Evolutionary conservation across 2,888 invertebrate genomes (phyloP), one percentile per base, ranked within the genome.

Genomic region (Hipparchia sbordonii): DNA sequence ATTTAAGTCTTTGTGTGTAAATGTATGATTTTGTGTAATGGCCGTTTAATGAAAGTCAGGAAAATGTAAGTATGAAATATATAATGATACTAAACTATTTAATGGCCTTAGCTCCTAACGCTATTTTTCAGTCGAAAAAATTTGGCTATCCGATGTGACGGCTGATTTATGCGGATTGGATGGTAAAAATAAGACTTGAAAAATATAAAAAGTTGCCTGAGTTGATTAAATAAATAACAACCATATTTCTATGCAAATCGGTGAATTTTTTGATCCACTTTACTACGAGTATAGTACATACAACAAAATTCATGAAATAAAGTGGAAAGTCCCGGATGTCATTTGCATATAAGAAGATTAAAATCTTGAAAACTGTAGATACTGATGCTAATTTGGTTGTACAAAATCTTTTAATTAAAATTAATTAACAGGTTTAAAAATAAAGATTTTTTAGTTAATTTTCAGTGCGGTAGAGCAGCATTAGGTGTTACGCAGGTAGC

Each of bases 161-260:
- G 56, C 56, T 8, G 13, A 12, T 12, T 45, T 60, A 60, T 61
- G 13, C 48, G 13, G 10, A 63, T 23, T 9, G 23, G 6, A 46
- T 46, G 46, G n/a, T 46, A 46, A 62, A 46, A n/a, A n/a, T 54
- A 6, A 5, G 8, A 13, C 8, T 8, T 13, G 23, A 13, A 12
- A 9, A 62, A 45, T 62, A 10, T 13, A 33, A 52, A 65, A 51
- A 23, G 52, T 33, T 33, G 33, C 10, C 52, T 9, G 52, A 65
- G 33, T 65, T 65, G 65, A 65, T 65, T 65, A 65, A 65, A 65
- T 52, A 65, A 10, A 52, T 65, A 65, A 65, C 33, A 52, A 65
- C 10, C 33, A 51, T 12, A 63, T 65, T 65, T 65, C 65, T 65
- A 65, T 65, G 65, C 52, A 65, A 65, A 65, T 65, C 12, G 63